phyloP scores from a whole-genome alignment of 37 sponge, comb jelly and placozoan species.

The Agelas oroides region DNA sequence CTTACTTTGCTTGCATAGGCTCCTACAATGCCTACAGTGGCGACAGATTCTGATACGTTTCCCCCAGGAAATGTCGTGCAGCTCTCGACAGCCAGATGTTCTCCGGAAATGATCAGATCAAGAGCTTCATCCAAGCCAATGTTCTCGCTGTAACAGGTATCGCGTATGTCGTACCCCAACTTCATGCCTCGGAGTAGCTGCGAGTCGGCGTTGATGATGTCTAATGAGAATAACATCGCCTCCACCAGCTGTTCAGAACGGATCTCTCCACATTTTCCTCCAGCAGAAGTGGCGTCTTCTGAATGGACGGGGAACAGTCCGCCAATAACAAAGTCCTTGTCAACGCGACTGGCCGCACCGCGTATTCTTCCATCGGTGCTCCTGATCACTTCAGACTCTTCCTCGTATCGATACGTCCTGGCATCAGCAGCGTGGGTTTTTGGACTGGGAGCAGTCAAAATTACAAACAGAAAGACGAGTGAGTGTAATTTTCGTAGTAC shows the following conservation, averaged over 20 bases:
- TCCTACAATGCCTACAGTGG: conserved; percentile 54
- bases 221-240: conserved; percentile 80
- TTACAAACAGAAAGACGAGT: too few species aligned
- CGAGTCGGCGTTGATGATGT: conserved; percentile 59
- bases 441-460: too few species aligned
- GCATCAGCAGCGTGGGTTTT: too few species aligned
- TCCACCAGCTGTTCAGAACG: conserved; percentile 58
- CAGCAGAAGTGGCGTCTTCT: not conserved
- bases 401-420: too few species aligned
- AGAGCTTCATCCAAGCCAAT: conserved; percentile 70
- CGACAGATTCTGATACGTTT: too few species aligned
- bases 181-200: conserved; percentile 48
- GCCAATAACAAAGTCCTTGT: conserved; percentile 74
- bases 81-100: not conserved
- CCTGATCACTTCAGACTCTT: too few species aligned
- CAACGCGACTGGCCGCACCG: too few species aligned
- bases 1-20: conserved; percentile 65
- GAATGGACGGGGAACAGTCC: conserved; percentile 80
- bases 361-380: too few species aligned
- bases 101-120: conserved; percentile 54
- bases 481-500: too few species aligned
- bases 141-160: conserved; percentile 73
- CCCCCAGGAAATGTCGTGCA: not conserved
- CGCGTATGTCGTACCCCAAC: conserved; percentile 80
- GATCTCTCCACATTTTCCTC: not conserved